phyloP scores from a whole-genome alignment of 2,113 vertebrate genomes.

The Isurus oxyrinchus region DNA sequence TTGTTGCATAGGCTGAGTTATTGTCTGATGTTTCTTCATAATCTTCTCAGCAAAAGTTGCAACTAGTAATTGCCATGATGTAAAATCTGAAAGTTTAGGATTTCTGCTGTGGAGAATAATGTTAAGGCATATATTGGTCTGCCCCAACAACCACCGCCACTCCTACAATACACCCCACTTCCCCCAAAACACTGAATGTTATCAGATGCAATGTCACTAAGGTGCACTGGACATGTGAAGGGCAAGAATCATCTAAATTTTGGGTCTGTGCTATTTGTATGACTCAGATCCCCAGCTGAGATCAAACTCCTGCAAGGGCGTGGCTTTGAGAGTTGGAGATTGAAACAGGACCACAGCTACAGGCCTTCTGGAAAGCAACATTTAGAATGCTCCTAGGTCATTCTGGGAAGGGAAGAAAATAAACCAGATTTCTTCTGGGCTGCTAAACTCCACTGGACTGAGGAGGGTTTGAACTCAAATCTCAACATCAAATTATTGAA shows the following conservation, averaged over 20 bases:
- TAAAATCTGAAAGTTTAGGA: neutral
- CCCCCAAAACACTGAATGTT: too few species aligned
- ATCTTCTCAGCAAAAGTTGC: neutral
- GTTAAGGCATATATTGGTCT: neutral
- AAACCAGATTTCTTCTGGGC: too few species aligned
- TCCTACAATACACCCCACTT: too few species aligned
- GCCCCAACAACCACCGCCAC: neutral
- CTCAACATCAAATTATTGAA: neutral
- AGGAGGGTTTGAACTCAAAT: neutral
- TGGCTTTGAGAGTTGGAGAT: neutral
- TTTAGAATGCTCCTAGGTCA: neutral
- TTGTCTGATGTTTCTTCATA: neutral
- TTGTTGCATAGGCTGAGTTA: neutral
- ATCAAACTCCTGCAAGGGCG: neutral
- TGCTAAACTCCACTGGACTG: neutral
- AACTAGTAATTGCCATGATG: neutral
- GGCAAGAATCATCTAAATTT: too few species aligned
- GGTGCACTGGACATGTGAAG: too few species aligned
- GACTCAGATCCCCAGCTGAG: neutral
- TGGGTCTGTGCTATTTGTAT: neutral
- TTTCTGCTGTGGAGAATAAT: neutral
- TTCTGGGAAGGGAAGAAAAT: neutral
- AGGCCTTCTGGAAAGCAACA: too few species aligned
- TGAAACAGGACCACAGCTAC: neutral
- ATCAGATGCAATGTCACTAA: too few species aligned